Conservation (phyloP, 2,888 invertebrate species). For the Caenorhabditis plicata region DNA sequence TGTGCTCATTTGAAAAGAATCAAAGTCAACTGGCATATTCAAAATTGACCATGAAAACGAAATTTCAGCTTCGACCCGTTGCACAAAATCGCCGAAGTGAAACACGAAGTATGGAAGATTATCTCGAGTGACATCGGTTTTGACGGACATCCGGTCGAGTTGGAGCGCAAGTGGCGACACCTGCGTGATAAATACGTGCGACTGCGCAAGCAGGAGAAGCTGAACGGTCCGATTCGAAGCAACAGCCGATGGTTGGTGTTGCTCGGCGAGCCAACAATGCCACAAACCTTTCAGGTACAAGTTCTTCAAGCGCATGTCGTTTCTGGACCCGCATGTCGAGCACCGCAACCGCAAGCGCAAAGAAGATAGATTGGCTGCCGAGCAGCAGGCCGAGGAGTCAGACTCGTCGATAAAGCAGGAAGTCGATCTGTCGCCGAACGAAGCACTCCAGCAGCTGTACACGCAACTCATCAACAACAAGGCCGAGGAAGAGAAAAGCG, state of each 20-base stretch:
- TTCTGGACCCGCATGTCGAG: conserved; percentile 42
- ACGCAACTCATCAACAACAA: background rate
- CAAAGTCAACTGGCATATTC: background rate
- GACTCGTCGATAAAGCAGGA: background rate
- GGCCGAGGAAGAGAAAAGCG: background rate
- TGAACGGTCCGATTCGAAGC: conserved; percentile 29
- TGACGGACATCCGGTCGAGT: conserved; percentile 33
- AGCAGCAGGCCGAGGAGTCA: background rate
- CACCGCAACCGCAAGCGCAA: conserved; percentile 34
- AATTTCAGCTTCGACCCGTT: conserved; percentile 30
- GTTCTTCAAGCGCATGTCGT: conserved; percentile 39
- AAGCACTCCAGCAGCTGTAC: too few relatives aligned
- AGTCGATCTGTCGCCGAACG: too few relatives aligned
- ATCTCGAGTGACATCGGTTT: conserved; percentile 27
- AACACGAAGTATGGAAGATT: conserved; percentile 31
- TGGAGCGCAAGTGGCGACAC: conserved; percentile 46
- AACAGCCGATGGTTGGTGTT: conserved; percentile 33
- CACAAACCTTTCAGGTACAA: conserved; percentile 26
- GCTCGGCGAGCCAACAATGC: too few relatives aligned
- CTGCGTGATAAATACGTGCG: conserved; percentile 46
- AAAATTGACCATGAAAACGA: too few relatives aligned
- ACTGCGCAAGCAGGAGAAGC: conserved; percentile 36
- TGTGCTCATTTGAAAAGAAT: too few relatives aligned
- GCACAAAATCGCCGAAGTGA: conserved; percentile 39
- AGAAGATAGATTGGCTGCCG: background rate